Conservation (phyloP, 2,113 vertebrate species). For the Climacteris rufus region DNA sequence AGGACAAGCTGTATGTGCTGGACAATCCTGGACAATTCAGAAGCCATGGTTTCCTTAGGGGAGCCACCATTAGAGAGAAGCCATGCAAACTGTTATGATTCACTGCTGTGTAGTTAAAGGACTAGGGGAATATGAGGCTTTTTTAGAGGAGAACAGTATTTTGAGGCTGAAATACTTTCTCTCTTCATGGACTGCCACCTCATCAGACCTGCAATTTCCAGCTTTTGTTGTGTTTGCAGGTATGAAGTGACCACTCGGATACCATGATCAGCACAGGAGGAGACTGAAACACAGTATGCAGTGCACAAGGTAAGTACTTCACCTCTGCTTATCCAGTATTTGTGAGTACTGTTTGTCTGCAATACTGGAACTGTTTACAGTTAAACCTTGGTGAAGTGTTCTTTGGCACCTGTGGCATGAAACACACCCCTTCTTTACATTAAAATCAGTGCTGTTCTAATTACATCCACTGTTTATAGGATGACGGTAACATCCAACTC, state of each 20-base stretch:
- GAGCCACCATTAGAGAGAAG: not conserved
- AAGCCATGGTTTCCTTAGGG: not conserved
- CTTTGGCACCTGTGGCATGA: not conserved
- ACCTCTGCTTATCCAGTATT: not conserved
- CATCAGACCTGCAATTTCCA: not conserved
- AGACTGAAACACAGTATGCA: not conserved
- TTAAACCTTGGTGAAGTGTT: not conserved
- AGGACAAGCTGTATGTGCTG: rapidly evolving
- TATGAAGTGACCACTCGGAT: not conserved
- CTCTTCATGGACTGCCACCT: not conserved
- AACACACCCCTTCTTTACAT: not conserved
- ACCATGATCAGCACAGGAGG: rapidly evolving
- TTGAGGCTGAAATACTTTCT: not conserved
- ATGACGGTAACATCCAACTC: not conserved
- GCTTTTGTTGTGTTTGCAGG: not conserved
- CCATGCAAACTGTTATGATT: not conserved
- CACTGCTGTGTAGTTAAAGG: not conserved
- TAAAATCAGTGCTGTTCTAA: not conserved
- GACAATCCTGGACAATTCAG: not conserved
- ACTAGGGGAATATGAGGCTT: not conserved
- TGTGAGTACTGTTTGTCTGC: not conserved
- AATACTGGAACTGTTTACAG: not conserved
- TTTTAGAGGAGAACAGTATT: not conserved
- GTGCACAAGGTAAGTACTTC: not conserved
- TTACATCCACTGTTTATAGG: not conserved